phyloP scores from a whole-genome alignment of 2,888 invertebrate genomes.

The Dasysyrphus tricinctus region DNA sequence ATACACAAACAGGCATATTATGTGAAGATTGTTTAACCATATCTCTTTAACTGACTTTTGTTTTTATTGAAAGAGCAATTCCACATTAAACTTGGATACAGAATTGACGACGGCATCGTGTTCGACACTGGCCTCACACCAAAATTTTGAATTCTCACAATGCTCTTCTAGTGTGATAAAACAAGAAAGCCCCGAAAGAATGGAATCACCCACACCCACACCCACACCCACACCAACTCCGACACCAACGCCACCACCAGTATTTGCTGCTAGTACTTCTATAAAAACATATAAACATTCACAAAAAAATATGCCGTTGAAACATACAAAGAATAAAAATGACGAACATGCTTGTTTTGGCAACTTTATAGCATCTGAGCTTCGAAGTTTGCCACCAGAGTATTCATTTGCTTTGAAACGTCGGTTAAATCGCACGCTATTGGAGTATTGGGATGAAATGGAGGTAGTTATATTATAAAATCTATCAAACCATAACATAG shows the following conservation, averaged over 20 bases:
- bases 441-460: slow-evolving; percentile 33
- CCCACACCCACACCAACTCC: too few relatives aligned
- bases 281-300: not conserved
- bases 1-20: too few relatives aligned
- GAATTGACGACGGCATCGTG: not conserved
- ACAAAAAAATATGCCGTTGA: not conserved
- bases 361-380: slow-evolving; percentile 31
- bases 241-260: not conserved
- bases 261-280: not conserved
- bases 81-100: not conserved
- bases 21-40: too few relatives aligned
- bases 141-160: slow-evolving; percentile 6
- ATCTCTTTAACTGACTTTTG: not conserved
- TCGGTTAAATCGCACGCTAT: slow-evolving; percentile 25
- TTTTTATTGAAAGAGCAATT: not conserved
- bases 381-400: slow-evolving; percentile 15
- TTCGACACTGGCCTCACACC: not conserved
- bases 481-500: not conserved
- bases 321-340: slow-evolving; percentile 3
- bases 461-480: not conserved
- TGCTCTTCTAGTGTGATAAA: not conserved
- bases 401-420: slow-evolving; percentile 36
- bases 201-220: not conserved
- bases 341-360: slow-evolving; percentile 41
- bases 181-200: not conserved